A percentile compares a stretch with the other conserved stretches of the same genome.
Conservation (phyloP, 2,113 vertebrate species). For the Misgurnus mizolepis region DNA sequence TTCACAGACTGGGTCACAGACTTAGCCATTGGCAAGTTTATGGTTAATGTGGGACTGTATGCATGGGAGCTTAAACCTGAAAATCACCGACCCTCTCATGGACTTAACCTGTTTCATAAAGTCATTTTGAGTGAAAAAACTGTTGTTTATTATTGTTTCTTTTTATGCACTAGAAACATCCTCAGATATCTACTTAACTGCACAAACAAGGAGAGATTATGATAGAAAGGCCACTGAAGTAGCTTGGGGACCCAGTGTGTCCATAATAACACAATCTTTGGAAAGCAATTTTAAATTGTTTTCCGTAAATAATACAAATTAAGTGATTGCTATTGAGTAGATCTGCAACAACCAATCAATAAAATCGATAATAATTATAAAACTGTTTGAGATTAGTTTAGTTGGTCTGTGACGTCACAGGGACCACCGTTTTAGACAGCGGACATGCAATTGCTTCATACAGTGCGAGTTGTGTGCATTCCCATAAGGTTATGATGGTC, state of each 20-base stretch:
- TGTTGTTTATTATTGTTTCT: conserved; percentile 37
- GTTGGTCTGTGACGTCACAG: no score
- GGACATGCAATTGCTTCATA: no score
- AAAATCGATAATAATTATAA: no score
- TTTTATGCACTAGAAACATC: conserved; percentile 19
- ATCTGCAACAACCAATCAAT: no score
- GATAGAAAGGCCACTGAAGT: not conserved
- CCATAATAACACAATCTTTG: not conserved
- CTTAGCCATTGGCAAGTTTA: conserved; percentile 20
- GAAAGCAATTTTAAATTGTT: not conserved
- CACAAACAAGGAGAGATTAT: conserved; percentile 22
- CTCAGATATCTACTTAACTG: conserved; percentile 6
- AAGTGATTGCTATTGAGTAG: no score
- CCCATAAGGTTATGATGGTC: no score
- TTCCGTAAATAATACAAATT: no score
- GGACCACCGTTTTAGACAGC: no score
- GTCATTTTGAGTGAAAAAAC: not conserved
- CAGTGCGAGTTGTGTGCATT: no score
- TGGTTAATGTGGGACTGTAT: not conserved
- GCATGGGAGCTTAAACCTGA: not conserved
- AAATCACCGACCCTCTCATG: conserved; percentile 1
- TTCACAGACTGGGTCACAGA: not conserved
- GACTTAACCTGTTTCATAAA: not conserved
- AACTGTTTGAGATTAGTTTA: no score
- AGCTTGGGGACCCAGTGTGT: not conserved